Base-by-base conservation (phyloP, 2,888 invertebrate genomes). In the Amphipyra tragopoginis region DNA sequence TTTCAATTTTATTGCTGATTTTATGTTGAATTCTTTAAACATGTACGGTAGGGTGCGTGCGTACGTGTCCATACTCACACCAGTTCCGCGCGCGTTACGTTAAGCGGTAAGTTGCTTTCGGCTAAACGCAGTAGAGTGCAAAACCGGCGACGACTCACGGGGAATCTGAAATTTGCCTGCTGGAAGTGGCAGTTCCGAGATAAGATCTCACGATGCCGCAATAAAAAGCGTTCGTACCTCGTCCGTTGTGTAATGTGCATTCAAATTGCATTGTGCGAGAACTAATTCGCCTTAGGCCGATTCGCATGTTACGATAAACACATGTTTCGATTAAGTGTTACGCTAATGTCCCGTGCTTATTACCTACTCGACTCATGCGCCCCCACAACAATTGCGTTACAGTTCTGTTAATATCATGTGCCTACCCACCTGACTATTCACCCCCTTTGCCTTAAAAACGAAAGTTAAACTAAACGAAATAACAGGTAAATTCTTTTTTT, bases 191-290 rank as follows among this genome's bases (percentile, higher is more conserved):
- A 94, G 93, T 92, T 92, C 88, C 84, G 86, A 93, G 94, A 94
- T 94, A 94, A 94, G 93, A 94, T 94, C 94, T 93, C 92, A 91
- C 93, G 93, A 93, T 93, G 94, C 93, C 93, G 94, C 93, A 94
- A 94, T 94, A 94, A 94, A 94, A 94, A 93, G 93, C 91, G 88
- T 90, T 89, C 89, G 93, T 93, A 93, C 93, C 90, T 92, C 91
- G 93, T 93, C 91, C 92, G 94, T 93, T 94, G 94, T 94, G 94
- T 94, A 94, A 94, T 94, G 93, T 93, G 93, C 94, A 94, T 94
- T 94, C 93, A 94, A 94, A 94, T 94, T 94, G 94, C 94, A 94
- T 94, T 94, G 94, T 94, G 93, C 93, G 94, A 93, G 93, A 94
- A 93, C 94, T 94, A 94, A 94, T 94, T 94, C 93, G 93, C 93